These are phyloP conservation scores for Oreochromis spilurus DNA, from an alignment of 2,113 vertebrate genomes.

Conservation along the genomic window DNA sequence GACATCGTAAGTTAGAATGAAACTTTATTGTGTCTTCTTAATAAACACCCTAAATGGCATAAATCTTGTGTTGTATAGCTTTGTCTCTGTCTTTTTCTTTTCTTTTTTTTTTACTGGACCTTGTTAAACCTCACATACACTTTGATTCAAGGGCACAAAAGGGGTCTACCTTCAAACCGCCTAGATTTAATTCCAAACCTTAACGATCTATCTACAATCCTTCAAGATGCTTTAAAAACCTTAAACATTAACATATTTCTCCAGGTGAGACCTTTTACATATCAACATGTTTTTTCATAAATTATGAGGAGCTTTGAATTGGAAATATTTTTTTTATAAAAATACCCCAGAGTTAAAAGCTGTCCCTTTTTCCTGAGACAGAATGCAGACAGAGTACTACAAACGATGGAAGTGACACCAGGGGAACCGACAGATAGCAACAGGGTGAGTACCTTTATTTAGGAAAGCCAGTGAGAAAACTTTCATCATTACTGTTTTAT, in stretches of 20 bases:
- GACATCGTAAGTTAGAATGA: conserved; percentile 33
- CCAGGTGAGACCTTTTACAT: not conserved
- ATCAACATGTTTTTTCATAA: not conserved
- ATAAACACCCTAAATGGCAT: not conserved
- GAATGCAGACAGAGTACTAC: not conserved
- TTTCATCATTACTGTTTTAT: not conserved
- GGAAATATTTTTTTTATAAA: not conserved
- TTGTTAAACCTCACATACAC: not conserved
- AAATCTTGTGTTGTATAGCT: not conserved
- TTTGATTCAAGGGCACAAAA: conserved; percentile 38
- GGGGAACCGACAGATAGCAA: fast-evolving
- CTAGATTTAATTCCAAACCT: not conserved
- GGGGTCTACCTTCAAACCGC: fast-evolving
- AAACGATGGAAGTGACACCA: not conserved
- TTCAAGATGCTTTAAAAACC: too few species aligned
- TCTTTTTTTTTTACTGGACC: not conserved
- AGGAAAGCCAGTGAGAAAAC: not conserved
- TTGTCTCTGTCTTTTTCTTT: not conserved
- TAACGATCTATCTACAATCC: too few species aligned
- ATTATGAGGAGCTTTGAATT: not conserved
- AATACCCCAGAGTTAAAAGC: not conserved
- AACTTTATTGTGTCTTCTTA: not conserved
- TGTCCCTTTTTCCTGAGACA: conserved; percentile 9
- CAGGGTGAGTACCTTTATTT: not conserved
- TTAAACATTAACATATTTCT: fast-evolving